phyloP scores from a whole-genome alignment of 2,888 invertebrate species.

The Entomobrya proxima region DNA sequence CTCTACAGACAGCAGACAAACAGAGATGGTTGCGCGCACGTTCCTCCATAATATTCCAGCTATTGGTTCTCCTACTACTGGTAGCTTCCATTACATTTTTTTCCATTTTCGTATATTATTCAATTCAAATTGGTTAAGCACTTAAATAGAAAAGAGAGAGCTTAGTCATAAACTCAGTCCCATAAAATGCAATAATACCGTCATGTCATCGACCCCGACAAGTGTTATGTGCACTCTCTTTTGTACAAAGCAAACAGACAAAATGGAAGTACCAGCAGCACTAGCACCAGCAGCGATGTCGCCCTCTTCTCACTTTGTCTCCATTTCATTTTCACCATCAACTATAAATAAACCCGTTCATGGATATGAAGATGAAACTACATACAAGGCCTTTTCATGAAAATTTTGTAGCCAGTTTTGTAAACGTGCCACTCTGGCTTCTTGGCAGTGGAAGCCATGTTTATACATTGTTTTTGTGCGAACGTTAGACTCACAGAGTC shows the following conservation, averaged over 20 bases:
- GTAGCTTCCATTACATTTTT: background rate
- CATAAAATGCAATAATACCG: slow-evolving; percentile 44
- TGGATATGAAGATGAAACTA: background rate
- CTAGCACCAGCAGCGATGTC: background rate
- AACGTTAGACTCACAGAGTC: background rate
- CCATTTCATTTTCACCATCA: background rate
- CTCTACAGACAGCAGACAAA: background rate
- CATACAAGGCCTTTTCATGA: too few species aligned
- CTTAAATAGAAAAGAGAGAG: slow-evolving; percentile 27
- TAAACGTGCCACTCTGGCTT: background rate
- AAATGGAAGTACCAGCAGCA: background rate
- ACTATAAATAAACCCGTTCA: background rate
- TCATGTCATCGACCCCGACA: slow-evolving; percentile 52
- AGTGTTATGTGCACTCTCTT: background rate
- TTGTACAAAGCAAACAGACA: background rate
- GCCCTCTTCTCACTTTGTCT: background rate
- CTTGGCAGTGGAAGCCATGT: background rate
- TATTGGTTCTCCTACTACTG: too few species aligned
- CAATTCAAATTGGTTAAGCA: slow-evolving; percentile 46
- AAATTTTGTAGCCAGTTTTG: background rate
- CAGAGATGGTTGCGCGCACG: background rate
- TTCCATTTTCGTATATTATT: background rate
- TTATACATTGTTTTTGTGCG: background rate
- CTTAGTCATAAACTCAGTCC: slow-evolving; percentile 12
- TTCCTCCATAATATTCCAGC: background rate